Evolutionary conservation across 1,140 invertebrate genomes (phyloP).

Genomic region (Tetranychus urticae): DNA sequence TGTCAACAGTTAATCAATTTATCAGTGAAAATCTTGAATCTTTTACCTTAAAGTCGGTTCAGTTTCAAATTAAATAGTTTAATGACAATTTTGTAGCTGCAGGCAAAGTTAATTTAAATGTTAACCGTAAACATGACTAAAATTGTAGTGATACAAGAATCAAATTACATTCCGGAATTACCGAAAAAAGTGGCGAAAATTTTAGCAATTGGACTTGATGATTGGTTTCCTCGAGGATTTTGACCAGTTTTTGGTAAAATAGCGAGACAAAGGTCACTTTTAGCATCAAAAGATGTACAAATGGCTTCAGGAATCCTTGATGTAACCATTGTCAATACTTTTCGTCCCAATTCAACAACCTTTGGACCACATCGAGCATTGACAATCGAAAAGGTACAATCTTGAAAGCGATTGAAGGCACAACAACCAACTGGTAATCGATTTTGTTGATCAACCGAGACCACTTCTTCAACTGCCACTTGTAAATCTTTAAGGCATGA

Average conservation of each 20-base stretch:
- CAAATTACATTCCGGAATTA: no score
- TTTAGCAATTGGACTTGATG: background rate
- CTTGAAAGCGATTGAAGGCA: background rate
- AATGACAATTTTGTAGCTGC: no score
- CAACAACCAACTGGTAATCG: background rate
- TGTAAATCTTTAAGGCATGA: background rate
- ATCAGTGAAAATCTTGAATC: no score
- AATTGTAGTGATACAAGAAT: no score
- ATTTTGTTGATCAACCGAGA: background rate
- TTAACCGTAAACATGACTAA: no score
- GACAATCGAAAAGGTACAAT: background rate
- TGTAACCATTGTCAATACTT: background rate
- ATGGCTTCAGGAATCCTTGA: background rate
- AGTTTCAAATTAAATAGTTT: no score
- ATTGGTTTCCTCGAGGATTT: background rate
- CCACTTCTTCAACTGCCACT: background rate
- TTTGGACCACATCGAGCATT: background rate
- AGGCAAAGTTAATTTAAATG: no score
- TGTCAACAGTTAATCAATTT: no score
- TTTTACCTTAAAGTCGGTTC: no score
- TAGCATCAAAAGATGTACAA: background rate
- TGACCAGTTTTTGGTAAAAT: background rate
- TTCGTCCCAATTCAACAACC: background rate
- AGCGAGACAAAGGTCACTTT: background rate
- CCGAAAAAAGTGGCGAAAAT: no score